Evolutionary conservation across 2,797 vertebrate genomes (phyloP), one percentile per base, ranked within the genome.

Genomic region (Phaenicophaeus curvirostris): DNA sequence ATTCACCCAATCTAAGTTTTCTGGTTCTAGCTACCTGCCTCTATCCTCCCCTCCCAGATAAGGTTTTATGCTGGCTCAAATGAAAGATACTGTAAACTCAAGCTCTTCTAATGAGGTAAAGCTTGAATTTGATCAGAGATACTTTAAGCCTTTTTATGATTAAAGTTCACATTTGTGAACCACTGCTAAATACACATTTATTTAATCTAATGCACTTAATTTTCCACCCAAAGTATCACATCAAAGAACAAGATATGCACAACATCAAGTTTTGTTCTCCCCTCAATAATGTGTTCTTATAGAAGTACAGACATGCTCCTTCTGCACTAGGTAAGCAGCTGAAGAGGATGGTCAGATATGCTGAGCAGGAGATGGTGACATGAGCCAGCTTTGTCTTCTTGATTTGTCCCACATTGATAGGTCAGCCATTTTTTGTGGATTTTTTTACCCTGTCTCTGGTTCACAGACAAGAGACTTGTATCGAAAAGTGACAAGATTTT

Each of bases 81-180:
- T 51, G 35, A 72, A 66, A 48, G 13, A 73, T 25, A 72, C 8
- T 9, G 16, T 72, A 37, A 86, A 80, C 33, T 81, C n/a, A 67
- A 82, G 57, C 27, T 84, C 44, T 53, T 28, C 15, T 82, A 73
- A 35, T 20, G 33, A 58, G 17, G 35, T 54, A 51, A 79, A 13
- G 62, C 81, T 55, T 72, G 21, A 65, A 93, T 33, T 28, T 54
- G 33, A 63, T 81, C 51, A 51, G 48, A 76, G 14, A 37, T 53
- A 65, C 53, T 80, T 91, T 12, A 74, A 80, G 51, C 2, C n/a
- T 88, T 77, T 39, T 63, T 50, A 71, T 30, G 11, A 94, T 76
- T 87, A 10, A 95, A 94, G 72, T 44, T 24, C 72, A 77, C n/a
- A 66, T 73, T 86, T 95, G 66, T 58, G 42, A 93, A 92, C n/a